Evolutionary conservation across 2,888 invertebrate species (phyloP), one percentile per base, ranked within the genome.

Genomic region (Frankliniella intonsa): DNA sequence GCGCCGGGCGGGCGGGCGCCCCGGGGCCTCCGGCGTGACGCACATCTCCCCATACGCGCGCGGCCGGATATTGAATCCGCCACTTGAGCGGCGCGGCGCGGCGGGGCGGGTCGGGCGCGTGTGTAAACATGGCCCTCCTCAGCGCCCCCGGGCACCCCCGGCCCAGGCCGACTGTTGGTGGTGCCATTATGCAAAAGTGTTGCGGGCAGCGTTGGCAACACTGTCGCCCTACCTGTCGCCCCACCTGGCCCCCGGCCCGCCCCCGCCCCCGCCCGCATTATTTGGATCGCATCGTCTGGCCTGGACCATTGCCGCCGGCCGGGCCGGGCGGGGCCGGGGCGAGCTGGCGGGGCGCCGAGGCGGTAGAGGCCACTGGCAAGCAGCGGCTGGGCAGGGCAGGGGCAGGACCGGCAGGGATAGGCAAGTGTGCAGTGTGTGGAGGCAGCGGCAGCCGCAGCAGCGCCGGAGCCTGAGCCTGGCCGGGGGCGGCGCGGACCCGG

Each of bases 291-390:
- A 10, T n/a, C n/a, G 62, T 62, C 62, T 62, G 62, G 62, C 17
- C 62, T 62, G 62, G 62, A 62, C 62, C 62, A 62, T 17, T 62
- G 62, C 62, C 27, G 27, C 17, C 62, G 81, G 55, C 62, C 62
- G 62, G n/a, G 62, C 19, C 14, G 17, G 62, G 14, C 51, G 82
- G 81, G 83, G 83, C 79, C 51, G 80, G 5, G 38, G 3, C 38
- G 38, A 38, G 38, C 38, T 38, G 38, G 38, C 38, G 2, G 38
- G 38, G 38, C 27, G 27, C 17, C 62, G 81, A 38, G 50, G 14
- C 80, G 82, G 80, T 83, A 82, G 83, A 83, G 84, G 82, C 69
- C 69, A 69, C 22, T 22, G 69, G 22, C 69, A 69, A 69, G 69
- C 69, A 81, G 82, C 69, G 7, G 55, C 5, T 22, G 22, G 69